These are phyloP conservation scores for Erannis defoliaria DNA, from an alignment of 2,888 invertebrate genomes.

Conservation along the genomic window DNA sequence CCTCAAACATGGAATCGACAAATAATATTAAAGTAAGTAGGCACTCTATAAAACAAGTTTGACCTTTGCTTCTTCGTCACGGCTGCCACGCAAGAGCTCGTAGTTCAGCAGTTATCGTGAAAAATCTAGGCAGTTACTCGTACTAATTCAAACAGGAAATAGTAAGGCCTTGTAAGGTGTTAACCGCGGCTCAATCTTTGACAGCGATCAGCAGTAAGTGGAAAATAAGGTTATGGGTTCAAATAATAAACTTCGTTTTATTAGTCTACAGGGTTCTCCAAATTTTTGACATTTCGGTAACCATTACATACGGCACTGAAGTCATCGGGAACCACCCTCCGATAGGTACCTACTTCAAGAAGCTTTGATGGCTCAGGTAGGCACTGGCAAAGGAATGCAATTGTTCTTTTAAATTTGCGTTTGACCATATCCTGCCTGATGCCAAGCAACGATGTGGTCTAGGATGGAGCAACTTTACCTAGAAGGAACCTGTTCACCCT, in stretches of 20 bases:
- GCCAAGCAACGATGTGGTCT: too few relatives aligned
- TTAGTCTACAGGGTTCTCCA: neutral
- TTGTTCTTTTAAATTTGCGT: too few relatives aligned
- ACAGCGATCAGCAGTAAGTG: conserved; percentile 14
- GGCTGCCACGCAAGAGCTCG: conserved; percentile 1
- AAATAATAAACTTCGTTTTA: neutral
- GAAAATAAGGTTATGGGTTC: conserved; percentile 7
- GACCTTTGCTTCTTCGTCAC: conserved; percentile 4
- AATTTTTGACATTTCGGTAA: too few relatives aligned
- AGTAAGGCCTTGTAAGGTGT: conserved; percentile 15
- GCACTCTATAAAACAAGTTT: neutral
- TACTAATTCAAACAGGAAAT: conserved; percentile 24
- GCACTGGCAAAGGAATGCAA: too few relatives aligned
- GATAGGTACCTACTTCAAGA: too few relatives aligned
- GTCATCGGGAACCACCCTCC: too few relatives aligned
- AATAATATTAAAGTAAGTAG: neutral
- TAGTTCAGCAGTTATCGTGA: conserved; percentile 32
- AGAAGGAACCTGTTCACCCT: too few relatives aligned
- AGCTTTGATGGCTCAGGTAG: too few relatives aligned
- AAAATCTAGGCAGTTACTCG: conserved; percentile 29
- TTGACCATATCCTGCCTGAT: too few relatives aligned
- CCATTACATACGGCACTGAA: too few relatives aligned
- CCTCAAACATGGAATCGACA: too few relatives aligned
- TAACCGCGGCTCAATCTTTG: conserved; percentile 14
- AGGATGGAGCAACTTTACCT: too few relatives aligned